Evolutionary conservation across 2,888 invertebrate species (phyloP).

Genomic region (Girardia tigrina): DNA sequence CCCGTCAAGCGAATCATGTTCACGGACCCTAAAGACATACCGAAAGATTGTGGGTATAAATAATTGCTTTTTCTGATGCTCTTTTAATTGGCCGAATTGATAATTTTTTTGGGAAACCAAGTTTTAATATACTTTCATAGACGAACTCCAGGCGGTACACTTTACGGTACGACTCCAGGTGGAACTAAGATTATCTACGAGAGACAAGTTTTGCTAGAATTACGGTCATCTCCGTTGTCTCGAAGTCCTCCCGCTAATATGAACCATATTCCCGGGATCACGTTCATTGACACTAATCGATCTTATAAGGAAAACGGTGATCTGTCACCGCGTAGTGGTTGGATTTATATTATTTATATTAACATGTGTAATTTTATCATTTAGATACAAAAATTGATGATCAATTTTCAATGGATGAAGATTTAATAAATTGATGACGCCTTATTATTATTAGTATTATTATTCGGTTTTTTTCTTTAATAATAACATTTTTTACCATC

Average conservation of each 20-base stretch:
- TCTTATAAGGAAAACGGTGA: neutral
- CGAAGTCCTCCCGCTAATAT: conserved; percentile 75
- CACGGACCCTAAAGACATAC: neutral
- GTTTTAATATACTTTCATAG: conserved; percentile 50
- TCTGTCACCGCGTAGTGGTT: neutral
- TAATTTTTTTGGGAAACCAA: too few relatives aligned
- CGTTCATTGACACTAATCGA: conserved; percentile 37
- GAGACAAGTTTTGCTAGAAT: conserved; percentile 69
- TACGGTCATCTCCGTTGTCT: conserved; percentile 73
- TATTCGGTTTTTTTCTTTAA: too few relatives aligned
- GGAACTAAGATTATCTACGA: conserved; percentile 85
- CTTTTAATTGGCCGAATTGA: neutral
- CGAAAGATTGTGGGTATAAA: neutral
- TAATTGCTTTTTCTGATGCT: neutral
- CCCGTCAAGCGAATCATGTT: neutral
- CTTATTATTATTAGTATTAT: too few relatives aligned
- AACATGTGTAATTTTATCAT: too few relatives aligned
- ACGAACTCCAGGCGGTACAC: conserved; percentile 79
- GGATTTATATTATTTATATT: too few relatives aligned
- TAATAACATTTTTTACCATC: too few relatives aligned
- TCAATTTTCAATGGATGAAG: too few relatives aligned
- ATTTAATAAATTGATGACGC: too few relatives aligned
- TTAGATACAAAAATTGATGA: too few relatives aligned
- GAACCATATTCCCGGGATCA: conserved; percentile 61
- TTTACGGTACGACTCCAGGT: conserved; percentile 87